These are phyloP conservation scores for Oxyura jamaicensis DNA, from an alignment of 2,113 vertebrate species.

Conservation along the genomic window DNA sequence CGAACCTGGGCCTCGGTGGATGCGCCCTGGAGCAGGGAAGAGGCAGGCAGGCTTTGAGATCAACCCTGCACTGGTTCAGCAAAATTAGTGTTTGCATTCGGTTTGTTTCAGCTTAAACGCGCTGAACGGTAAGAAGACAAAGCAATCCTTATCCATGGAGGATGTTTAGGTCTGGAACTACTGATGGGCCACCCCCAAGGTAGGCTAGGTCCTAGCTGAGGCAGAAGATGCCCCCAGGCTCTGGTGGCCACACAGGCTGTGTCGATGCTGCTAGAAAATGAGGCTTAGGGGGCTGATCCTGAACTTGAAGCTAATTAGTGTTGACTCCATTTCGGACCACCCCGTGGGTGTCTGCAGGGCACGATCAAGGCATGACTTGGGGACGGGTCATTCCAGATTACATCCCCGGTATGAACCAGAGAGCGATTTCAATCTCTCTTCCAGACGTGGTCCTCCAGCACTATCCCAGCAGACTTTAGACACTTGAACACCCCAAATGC, in stretches of 20 bases:
- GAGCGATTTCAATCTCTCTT: background rate
- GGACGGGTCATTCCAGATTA: background rate
- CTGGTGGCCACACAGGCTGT: background rate
- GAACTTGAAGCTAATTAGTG: background rate
- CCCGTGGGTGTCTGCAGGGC: background rate
- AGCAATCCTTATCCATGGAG: background rate
- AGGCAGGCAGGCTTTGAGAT: background rate
- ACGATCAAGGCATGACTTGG: background rate
- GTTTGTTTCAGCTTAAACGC: background rate
- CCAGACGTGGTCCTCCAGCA: background rate
- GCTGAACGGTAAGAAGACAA: background rate
- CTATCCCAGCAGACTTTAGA: background rate
- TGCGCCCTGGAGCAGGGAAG: background rate
- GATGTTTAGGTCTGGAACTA: background rate
- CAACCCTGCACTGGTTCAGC: background rate
- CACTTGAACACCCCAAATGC: background rate
- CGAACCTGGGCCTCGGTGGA: background rate
- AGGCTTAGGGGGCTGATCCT: background rate
- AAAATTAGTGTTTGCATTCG: background rate
- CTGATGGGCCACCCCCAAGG: background rate
- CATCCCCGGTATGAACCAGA: background rate
- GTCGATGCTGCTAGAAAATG: background rate
- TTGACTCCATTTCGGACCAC: background rate
- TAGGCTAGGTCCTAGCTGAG: background rate
- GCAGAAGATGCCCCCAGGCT: background rate